A percentile compares a stretch with the other conserved stretches of the same genome.
Evolutionary conservation across 2,888 invertebrate genomes (phyloP).

Genomic region (Spodoptera picta): DNA sequence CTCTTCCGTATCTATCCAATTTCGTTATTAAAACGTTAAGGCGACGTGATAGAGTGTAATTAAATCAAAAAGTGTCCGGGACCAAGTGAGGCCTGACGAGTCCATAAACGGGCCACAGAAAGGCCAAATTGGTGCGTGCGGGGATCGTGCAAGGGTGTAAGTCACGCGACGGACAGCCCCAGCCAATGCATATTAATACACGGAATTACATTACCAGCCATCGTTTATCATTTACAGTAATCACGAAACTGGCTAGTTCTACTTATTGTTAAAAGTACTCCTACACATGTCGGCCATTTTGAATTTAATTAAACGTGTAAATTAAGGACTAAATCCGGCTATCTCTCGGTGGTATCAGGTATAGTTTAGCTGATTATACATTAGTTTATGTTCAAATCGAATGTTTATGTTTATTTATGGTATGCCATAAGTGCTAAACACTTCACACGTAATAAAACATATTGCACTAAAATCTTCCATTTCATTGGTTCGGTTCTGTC

Average conservation of each 20-base stretch:
- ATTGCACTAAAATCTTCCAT: slow-evolving; percentile 30
- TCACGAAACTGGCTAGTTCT: slow-evolving; percentile 30
- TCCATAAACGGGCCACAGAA: slow-evolving; percentile 54
- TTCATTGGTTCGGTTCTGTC: slow-evolving; percentile 57
- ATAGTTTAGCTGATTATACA: no score
- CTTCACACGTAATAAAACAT: slow-evolving; percentile 38
- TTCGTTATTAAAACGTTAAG: slow-evolving; percentile 46
- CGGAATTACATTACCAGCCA: slow-evolving; percentile 44
- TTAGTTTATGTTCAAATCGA: no score
- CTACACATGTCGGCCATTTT: slow-evolving; percentile 14
- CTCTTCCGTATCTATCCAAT: slow-evolving; percentile 39
- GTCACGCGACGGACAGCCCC: slow-evolving; percentile 72
- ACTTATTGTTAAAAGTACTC: slow-evolving; percentile 30
- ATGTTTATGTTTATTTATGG: slow-evolving; percentile 18
- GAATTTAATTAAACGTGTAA: slow-evolving; percentile 2
- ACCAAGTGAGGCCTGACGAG: slow-evolving; percentile 47
- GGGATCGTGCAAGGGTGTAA: slow-evolving; percentile 67
- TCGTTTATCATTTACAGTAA: slow-evolving; percentile 50
- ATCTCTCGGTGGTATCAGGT: slow-evolving; percentile 12
- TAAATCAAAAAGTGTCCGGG: slow-evolving; percentile 52
- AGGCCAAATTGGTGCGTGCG: slow-evolving; percentile 60
- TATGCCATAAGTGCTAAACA: slow-evolving; percentile 37
- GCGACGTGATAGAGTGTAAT: slow-evolving; percentile 46
- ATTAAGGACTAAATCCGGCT: slow-evolving; percentile 1
- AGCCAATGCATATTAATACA: slow-evolving; percentile 58